Conservation (phyloP, 1,140 invertebrate genomes). For the Leucophenga varia region DNA sequence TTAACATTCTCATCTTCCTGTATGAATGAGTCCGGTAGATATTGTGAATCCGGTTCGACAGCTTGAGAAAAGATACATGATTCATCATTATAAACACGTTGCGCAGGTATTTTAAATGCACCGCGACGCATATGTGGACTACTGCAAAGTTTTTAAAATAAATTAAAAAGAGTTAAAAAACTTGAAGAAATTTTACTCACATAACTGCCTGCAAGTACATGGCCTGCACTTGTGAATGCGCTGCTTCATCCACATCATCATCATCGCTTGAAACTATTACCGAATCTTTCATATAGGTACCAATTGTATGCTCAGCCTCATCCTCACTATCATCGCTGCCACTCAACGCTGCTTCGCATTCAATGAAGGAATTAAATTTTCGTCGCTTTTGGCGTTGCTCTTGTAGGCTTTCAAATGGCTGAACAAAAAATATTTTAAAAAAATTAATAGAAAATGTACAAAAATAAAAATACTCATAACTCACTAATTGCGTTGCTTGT, state of each 20-base stretch:
- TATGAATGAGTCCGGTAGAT: slow-evolving; percentile 41
- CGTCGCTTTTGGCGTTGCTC: slow-evolving; percentile 13
- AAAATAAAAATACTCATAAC: not conserved
- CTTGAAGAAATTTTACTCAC: slow-evolving; percentile 35
- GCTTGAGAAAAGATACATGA: slow-evolving; percentile 43
- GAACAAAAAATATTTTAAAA: too few species aligned
- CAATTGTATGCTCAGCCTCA: slow-evolving; percentile 32
- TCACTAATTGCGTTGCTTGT: slow-evolving; percentile 35
- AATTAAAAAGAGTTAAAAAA: not conserved
- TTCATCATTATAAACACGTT: slow-evolving; percentile 29
- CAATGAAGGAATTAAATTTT: slow-evolving; percentile 58
- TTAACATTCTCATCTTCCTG: slow-evolving; percentile 24
- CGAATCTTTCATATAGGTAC: slow-evolving; percentile 36
- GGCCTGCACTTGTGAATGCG: slow-evolving; percentile 59
- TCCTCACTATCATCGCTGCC: slow-evolving; percentile 29
- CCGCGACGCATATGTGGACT: slow-evolving; percentile 38
- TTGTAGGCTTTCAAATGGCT: slow-evolving; percentile 5
- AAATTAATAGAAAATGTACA: too few species aligned
- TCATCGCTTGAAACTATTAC: slow-evolving; percentile 55
- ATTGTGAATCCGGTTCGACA: slow-evolving; percentile 35
- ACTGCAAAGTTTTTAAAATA: slow-evolving; percentile 11
- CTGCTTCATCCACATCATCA: slow-evolving; percentile 46
- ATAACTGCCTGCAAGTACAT: slow-evolving; percentile 64
- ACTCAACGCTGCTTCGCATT: slow-evolving; percentile 62
- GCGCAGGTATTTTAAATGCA: slow-evolving; percentile 44